Base-by-base conservation (phyloP, 2,888 invertebrate species). In the Plutella xylostella region DNA sequence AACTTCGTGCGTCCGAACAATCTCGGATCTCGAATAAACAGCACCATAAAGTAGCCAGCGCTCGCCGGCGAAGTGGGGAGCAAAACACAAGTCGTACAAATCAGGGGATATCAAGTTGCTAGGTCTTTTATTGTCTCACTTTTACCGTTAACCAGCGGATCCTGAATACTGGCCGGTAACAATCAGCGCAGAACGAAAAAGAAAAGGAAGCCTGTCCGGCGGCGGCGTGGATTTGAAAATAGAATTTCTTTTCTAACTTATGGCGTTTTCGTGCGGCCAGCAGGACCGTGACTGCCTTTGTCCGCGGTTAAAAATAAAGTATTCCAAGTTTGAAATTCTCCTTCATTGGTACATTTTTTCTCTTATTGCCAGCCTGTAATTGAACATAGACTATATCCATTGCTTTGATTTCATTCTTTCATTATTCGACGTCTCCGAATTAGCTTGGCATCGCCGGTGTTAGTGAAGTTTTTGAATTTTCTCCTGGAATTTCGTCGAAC, bases 211-310 rank as follows among this genome's bases (percentile, higher is more conserved):
- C 1, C 34, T 34, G 34, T 34, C 34, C 34, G 15, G 9, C 14
- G 15, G 15, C 14, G 33, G 21, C 4, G 14, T 14, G 12, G 22
- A 9, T 39, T 39, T 39, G 25, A 28, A 39, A 39, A 39, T 15
- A 22, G 15, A 37, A 37, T 12, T 18, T 20, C n/a, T n/a, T 28
- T 6, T 12, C n/a, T 28, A 28, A 6, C 22, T 22, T 28, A 28
- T 4, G 2, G 2, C 3, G 28, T 28, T 6, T 28, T 4, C n/a
- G 28, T 3, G 22, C 22, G 5, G 28, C n/a, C 3, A 28, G n/a
- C 28, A 42, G 41, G 35, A 33, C 41, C 38, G 9, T 12, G 25
- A 39, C n/a, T 14, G 22, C 61, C 67, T n/a, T n/a, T n/a, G n/a
- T n/a, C n/a, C n/a, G n/a, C n/a, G n/a, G n/a, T n/a, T n/a, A n/a